Percentiles rank a stretch among this genome's conserved stretches.
phyloP scores from a whole-genome alignment of 2,797 vertebrate genomes.

The Bovichtus diacanthus region DNA sequence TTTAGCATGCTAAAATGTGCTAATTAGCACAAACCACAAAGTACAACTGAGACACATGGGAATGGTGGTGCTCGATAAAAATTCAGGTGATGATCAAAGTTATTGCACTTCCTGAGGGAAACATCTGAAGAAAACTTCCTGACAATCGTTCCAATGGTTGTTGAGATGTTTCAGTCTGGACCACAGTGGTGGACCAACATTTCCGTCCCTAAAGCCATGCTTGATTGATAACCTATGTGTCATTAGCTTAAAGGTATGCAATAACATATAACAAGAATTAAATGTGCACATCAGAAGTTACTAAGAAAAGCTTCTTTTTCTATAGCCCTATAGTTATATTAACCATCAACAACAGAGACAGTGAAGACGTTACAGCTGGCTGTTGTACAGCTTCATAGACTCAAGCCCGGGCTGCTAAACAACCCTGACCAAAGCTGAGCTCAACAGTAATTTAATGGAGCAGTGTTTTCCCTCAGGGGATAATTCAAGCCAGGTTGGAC shows the following conservation, averaged over 20 bases:
- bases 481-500: constrained; percentile 18
- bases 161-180: too few relatives aligned
- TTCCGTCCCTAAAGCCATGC: background rate
- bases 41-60: too few relatives aligned
- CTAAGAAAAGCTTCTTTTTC: too few relatives aligned
- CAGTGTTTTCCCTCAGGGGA: constrained; percentile 14
- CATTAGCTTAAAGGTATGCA: background rate
- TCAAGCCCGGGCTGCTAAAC: constrained; percentile 20
- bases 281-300: too few relatives aligned
- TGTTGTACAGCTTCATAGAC: constrained; percentile 18
- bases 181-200: too few relatives aligned
- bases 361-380: background rate
- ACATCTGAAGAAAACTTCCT: too few relatives aligned
- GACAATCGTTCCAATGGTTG: too few relatives aligned
- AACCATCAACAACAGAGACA: background rate
- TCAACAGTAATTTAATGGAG: constrained; percentile 39
- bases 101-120: background rate
- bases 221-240: background rate
- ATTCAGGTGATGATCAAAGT: background rate
- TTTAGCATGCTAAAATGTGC: too few relatives aligned
- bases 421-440: constrained; percentile 8
- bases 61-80: background rate
- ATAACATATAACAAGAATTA: background rate
- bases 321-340: too few relatives aligned
- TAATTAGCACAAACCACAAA: too few relatives aligned